phyloP scores from a whole-genome alignment of 2,888 invertebrate genomes.

The Dolomedes plantarius region DNA sequence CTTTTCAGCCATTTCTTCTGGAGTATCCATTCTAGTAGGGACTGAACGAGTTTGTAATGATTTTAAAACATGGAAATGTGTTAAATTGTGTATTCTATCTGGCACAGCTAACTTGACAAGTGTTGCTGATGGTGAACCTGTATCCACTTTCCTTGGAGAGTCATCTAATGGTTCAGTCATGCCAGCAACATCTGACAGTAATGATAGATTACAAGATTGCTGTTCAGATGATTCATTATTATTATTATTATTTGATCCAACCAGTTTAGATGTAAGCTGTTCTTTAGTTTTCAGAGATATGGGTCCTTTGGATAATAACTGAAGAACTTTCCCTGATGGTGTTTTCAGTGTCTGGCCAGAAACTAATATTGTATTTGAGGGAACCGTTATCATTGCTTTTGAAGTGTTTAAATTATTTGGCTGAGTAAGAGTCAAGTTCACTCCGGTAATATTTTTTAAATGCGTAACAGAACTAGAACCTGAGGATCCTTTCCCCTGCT shows the following conservation, averaged over 20 bases:
- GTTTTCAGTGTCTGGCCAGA: constrained; percentile 33
- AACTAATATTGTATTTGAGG: constrained; percentile 34
- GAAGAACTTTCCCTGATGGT: constrained; percentile 46
- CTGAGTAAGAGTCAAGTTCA: constrained; percentile 15
- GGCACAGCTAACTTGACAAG: constrained; percentile 36
- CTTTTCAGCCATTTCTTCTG: constrained; percentile 59
- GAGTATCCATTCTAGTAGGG: constrained; percentile 36
- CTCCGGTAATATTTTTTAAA: constrained; percentile 33
- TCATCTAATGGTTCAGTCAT: constrained; percentile 27
- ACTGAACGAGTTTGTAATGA: constrained; percentile 12
- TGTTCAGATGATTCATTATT: constrained; percentile 2
- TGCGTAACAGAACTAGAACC: constrained; percentile 11
- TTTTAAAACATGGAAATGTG: constrained; percentile 42
- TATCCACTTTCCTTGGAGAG: not conserved
- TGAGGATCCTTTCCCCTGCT: constrained; percentile 19
- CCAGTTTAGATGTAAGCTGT: not conserved
- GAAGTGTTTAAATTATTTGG: constrained; percentile 20
- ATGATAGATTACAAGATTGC: constrained; percentile 34
- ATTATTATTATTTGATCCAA: no score
- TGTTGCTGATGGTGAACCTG: constrained; percentile 19
- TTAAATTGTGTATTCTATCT: not conserved
- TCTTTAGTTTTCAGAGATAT: not conserved
- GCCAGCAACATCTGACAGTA: constrained; percentile 43
- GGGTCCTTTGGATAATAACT: constrained; percentile 29
- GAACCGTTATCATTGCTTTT: constrained; percentile 55